Base-by-base conservation (phyloP, 2,797 vertebrate genomes). In the Lepus oiostolus region DNA sequence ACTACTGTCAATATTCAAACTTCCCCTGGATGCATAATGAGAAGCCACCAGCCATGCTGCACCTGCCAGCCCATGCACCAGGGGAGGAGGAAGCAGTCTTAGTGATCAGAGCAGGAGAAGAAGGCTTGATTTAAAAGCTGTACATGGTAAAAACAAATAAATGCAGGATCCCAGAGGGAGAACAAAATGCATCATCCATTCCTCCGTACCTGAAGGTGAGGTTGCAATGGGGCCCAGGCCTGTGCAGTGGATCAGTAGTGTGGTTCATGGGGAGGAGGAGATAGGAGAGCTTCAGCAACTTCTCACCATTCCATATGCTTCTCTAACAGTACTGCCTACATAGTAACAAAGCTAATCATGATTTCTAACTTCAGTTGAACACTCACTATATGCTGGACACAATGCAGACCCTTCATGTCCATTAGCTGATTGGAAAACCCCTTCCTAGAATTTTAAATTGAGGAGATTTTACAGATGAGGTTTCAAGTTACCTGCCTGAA, bases 11-110 rank as follows among this genome's bases (percentile, higher is more conserved):
- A 28, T 67, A 91, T 90, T 92, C 86, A 95, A 77, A 74, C n/a
- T 86, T 96, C 75, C 93, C 87, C 94, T 38, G 80, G 81, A 95
- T 65, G 30, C 80, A 17, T 96, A 95, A 97, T 67, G 62, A 91
- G 96, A 81, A 87, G 82, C 96, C 83, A 93, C 84, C 97, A 93
- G 94, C 75, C 81, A 77, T 5, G 0, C 65, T 54, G 42, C 12
- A 0, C 5, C 1, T 11, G 88, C 96, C 76, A 60, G n/a, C 90
- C 58, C 63, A 2, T 1, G 38, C 42, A 52, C 47, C 2, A 13
- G 82, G 16, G 13, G 60, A 50, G 94, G 84, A 87, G 85, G 82
- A 82, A 95, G 96, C 81, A 81, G 26, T 80, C 62, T 81, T 74
- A 68, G 91, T 82, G 92, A 93, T 79, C 90, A 95, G 83, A 93